Evolutionary conservation across 1,140 invertebrate genomes (phyloP).

Genomic region (Leptinotarsa texana): DNA sequence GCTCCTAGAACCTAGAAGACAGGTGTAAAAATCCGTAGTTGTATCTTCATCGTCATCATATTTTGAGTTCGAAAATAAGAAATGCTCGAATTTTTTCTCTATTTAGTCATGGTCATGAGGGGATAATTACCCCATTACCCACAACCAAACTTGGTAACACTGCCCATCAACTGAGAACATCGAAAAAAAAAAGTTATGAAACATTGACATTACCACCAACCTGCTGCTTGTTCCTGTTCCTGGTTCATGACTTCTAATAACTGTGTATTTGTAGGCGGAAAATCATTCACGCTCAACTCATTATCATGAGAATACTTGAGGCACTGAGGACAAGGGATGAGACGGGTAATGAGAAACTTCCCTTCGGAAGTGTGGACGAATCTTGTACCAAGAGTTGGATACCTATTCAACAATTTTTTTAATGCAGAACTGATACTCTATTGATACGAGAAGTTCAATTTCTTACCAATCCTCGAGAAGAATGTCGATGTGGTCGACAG

Average conservation of each 20-base stretch:
- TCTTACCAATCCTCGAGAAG: constrained; percentile 90
- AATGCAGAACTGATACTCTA: not conserved
- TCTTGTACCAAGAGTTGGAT: constrained; percentile 85
- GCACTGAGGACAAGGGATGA: constrained; percentile 91
- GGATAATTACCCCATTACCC: too few species aligned
- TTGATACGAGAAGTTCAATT: not conserved
- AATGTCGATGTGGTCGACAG: constrained; percentile 97
- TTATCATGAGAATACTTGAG: constrained; percentile 55
- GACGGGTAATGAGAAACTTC: constrained; percentile 89
- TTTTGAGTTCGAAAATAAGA: too few species aligned
- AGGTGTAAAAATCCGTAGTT: too few species aligned
- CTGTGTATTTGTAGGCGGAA: constrained; percentile 31
- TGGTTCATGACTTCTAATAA: constrained; percentile 35
- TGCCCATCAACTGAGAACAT: too few species aligned
- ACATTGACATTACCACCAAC: constrained; percentile 5
- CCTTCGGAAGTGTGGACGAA: constrained; percentile 98
- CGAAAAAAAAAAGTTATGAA: not conserved
- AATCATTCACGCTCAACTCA: constrained; percentile 41
- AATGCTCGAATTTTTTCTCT: too few species aligned
- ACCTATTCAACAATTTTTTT: constrained; percentile 52
- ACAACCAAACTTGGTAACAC: too few species aligned
- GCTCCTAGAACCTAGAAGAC: too few species aligned
- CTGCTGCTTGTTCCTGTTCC: constrained; percentile 45
- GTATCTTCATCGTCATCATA: too few species aligned
- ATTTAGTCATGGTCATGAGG: too few species aligned